Conservation (phyloP, 2,888 invertebrate species). For the Podabrus alpinus region DNA sequence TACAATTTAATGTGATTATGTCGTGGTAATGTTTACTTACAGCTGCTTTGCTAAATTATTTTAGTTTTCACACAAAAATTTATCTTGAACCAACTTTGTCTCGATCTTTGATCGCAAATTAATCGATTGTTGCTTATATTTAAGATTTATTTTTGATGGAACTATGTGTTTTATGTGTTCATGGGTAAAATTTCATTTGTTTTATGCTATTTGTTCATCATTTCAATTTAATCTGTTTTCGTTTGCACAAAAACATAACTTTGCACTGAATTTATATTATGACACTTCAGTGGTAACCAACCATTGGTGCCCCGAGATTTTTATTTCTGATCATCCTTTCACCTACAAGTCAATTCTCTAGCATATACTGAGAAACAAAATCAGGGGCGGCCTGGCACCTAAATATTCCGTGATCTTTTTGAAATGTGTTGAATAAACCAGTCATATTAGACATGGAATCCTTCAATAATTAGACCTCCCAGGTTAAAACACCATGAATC, state of each 20-base stretch:
- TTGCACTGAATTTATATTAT: too few species aligned
- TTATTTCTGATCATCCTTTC: too few species aligned
- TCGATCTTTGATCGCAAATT: neutral
- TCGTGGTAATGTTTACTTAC: neutral
- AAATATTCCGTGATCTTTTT: too few species aligned
- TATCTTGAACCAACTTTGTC: neutral
- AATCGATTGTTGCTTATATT: neutral
- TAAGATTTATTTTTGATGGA: neutral
- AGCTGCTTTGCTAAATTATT: neutral
- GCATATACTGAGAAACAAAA: too few species aligned
- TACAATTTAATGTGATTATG: neutral
- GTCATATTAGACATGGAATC: too few species aligned
- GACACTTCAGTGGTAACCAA: too few species aligned
- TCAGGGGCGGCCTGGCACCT: too few species aligned
- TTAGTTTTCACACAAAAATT: neutral
- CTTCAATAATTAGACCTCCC: too few species aligned
- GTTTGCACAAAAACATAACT: neutral
- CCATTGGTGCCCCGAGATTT: too few species aligned
- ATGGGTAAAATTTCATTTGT: neutral
- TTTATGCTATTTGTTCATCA: neutral
- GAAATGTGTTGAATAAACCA: too few species aligned
- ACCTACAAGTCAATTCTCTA: too few species aligned
- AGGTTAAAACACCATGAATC: too few species aligned
- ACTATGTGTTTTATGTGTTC: neutral
- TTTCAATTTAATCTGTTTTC: neutral